These are phyloP conservation scores for Liparis tanakae DNA, from an alignment of 2,797 vertebrate genomes.

Conservation along the genomic window DNA sequence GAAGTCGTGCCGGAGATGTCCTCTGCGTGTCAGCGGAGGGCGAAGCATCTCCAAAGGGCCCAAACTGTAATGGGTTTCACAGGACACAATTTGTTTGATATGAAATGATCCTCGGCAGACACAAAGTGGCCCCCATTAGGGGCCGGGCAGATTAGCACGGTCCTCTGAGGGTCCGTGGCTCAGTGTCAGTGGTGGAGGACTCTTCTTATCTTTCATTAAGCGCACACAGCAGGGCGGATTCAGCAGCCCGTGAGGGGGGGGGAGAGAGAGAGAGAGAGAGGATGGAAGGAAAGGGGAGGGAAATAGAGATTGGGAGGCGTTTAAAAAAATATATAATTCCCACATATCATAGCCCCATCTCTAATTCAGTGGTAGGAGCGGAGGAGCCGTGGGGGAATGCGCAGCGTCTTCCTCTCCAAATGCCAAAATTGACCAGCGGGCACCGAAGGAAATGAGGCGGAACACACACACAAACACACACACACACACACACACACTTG, in stretches of 20 bases:
- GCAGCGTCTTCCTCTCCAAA: constrained; percentile 83
- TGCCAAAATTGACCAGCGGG: constrained; percentile 80
- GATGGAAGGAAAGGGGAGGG: constrained; percentile 21
- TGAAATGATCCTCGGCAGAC: constrained; percentile 91
- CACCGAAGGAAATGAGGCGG: constrained; percentile 77
- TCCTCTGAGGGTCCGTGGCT: constrained; percentile 84
- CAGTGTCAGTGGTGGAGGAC: constrained; percentile 99
- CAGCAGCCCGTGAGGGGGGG: constrained; percentile 50
- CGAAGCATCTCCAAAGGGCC: constrained; percentile 78
- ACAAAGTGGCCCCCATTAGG: constrained; percentile 99
- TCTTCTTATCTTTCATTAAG: constrained; percentile 99
- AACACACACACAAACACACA: constrained; percentile 58
- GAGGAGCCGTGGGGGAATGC: constrained; percentile 88
- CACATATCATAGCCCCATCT: constrained; percentile 97
- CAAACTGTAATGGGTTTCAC: constrained; percentile 81
- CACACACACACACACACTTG: constrained; percentile 27
- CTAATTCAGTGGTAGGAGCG: constrained; percentile 94
- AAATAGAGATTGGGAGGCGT: constrained; percentile 93
- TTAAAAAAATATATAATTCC: constrained; percentile 99
- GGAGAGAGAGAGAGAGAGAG: constrained; percentile 31
- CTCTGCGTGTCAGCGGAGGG: constrained; percentile 84
- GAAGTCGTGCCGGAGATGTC: constrained; percentile 71
- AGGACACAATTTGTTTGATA: constrained; percentile 93
- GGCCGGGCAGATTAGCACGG: constrained; percentile 98
- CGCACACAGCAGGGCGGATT: constrained; percentile 94